Conservation (phyloP, 1,140 invertebrate genomes). For the Oscheius sp. region DNA sequence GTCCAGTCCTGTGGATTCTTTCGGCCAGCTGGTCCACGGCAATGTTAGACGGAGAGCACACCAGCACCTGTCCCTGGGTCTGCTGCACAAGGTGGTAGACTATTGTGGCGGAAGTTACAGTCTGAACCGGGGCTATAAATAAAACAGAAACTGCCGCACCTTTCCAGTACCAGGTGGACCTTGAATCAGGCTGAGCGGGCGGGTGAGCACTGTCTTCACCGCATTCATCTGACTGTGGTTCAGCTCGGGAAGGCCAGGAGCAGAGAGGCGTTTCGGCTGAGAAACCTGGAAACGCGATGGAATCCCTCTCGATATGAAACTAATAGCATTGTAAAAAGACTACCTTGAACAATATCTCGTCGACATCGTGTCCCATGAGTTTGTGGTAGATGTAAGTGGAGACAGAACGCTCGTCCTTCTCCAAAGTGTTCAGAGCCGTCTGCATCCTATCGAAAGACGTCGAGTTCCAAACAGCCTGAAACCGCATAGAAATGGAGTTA, state of each 20-base stretch:
- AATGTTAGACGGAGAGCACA: constrained; percentile 97
- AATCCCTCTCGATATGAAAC: constrained; percentile 81
- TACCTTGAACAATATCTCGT: constrained; percentile 76
- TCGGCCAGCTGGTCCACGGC: constrained; percentile 98
- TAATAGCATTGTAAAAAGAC: constrained; percentile 59
- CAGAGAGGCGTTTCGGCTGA: constrained; percentile 87
- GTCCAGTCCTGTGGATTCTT: constrained; percentile 93
- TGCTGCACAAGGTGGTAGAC: constrained; percentile 96
- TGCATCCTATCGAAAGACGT: constrained; percentile 89
- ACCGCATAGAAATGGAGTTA: neutral
- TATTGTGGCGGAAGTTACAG: constrained; percentile 97
- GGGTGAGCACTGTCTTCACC: constrained; percentile 94
- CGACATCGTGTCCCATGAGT: constrained; percentile 90
- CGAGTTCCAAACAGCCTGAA: constrained; percentile 89
- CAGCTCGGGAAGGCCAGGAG: constrained; percentile 91
- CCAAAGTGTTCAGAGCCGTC: constrained; percentile 6
- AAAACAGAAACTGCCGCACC: constrained; percentile 19
- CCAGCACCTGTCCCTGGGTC: constrained; percentile 82
- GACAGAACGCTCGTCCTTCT: constrained; percentile 75
- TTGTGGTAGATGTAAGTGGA: constrained; percentile 96
- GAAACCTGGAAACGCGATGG: neutral
- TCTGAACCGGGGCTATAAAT: constrained; percentile 73
- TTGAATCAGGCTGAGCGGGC: constrained; percentile 94
- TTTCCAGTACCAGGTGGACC: constrained; percentile 62
- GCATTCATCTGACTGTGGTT: constrained; percentile 94